Conservation (phyloP, 2,797 vertebrate genomes). For the Hydrolagus colliei region DNA sequence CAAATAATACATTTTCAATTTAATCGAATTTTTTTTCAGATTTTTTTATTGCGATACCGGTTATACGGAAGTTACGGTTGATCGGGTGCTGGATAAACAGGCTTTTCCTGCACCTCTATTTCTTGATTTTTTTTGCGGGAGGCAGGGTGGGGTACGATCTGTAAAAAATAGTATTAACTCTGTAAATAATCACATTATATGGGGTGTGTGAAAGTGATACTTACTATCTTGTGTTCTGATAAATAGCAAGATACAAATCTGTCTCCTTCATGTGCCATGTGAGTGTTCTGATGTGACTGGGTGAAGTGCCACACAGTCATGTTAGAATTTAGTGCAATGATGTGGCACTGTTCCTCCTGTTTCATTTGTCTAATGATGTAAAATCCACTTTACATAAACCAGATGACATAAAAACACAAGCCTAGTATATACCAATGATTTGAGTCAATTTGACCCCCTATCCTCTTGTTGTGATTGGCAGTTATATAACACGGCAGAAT, state of each 20-base stretch:
- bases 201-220: too few species aligned
- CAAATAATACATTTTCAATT: too few species aligned
- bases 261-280: neutral
- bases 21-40: too few species aligned
- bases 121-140: neutral
- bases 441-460: neutral
- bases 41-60: too few species aligned
- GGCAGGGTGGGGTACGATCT: neutral
- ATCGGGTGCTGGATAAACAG: too few species aligned
- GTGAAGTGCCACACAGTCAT: slow-evolving; percentile 9
- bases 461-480: neutral
- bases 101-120: too few species aligned
- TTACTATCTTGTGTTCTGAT: neutral
- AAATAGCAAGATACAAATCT: neutral
- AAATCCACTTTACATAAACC: neutral
- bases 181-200: too few species aligned
- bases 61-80: too few species aligned
- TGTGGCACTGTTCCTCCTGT: slow-evolving; percentile 21
- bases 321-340: slow-evolving; percentile 10
- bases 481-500: slow-evolving; percentile 40
- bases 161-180: too few species aligned
- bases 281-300: neutral
- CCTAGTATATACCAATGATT: neutral
- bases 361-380: slow-evolving; percentile 6
- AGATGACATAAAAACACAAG: slow-evolving; percentile 9